A percentile compares a stretch with the other conserved stretches of the same genome.
Conservation (phyloP, 2,113 vertebrate genomes). For the Amphilophus citrinellus region DNA sequence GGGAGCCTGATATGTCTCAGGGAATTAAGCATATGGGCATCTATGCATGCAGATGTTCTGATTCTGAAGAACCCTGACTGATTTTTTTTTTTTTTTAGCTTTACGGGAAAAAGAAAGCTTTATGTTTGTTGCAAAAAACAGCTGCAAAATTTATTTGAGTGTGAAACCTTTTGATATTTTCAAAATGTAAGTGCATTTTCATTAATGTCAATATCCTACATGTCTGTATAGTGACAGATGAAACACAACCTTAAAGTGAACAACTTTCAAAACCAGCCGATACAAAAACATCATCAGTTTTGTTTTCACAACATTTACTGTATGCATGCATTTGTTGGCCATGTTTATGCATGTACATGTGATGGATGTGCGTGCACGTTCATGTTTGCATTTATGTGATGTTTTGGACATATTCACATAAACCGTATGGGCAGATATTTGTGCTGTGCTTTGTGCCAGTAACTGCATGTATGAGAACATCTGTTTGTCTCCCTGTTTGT, state of each 20-base stretch:
- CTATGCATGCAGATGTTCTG: not conserved
- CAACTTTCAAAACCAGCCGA: not conserved
- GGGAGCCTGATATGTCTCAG: slow-evolving; percentile 6
- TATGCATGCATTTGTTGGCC: slow-evolving; percentile 50
- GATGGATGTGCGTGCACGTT: slow-evolving; percentile 33
- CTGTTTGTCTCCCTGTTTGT: slow-evolving; percentile 13
- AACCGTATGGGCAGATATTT: slow-evolving; percentile 10
- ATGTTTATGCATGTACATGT: slow-evolving; percentile 37
- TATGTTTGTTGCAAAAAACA: not conserved
- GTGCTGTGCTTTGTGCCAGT: not conserved
- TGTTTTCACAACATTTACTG: not conserved
- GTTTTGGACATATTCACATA: not conserved
- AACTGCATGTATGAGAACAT: slow-evolving; percentile 17
- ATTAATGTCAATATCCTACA: not conserved
- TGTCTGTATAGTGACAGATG: not conserved
- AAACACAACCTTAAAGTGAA: not conserved
- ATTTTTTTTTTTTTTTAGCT: not conserved
- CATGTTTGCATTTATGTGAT: slow-evolving; percentile 5
- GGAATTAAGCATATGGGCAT: not conserved
- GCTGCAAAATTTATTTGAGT: not conserved
- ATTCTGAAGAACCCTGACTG: not conserved
- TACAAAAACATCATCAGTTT: slow-evolving; percentile 11
- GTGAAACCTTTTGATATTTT: not conserved
- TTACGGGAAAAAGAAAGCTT: not conserved
- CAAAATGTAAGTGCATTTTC: not conserved